These are phyloP conservation scores for Hydractinia symbiolongicarpus DNA, from an alignment of 30 jellyfish, hydroid and myxozoan genomes.

Conservation along the genomic window DNA sequence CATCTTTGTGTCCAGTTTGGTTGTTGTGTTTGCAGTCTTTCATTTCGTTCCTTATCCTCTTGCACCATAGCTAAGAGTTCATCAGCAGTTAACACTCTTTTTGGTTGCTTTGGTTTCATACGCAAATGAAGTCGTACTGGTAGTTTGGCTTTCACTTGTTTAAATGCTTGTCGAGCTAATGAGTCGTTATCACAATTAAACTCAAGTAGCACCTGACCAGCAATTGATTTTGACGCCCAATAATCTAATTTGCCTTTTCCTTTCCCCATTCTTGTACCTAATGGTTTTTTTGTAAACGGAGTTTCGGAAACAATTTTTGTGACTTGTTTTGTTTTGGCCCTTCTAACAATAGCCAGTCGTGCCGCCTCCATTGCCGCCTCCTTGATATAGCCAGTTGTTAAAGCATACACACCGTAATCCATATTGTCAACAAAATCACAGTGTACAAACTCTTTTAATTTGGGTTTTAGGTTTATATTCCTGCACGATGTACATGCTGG, in stretches of 20 bases:
- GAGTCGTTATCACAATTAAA: constrained; percentile 79
- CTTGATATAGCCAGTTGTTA: constrained; percentile 78
- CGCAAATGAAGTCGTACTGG: constrained; percentile 73
- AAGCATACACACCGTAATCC: constrained; percentile 84
- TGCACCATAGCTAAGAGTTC: background rate
- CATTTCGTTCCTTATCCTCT: constrained; percentile 14
- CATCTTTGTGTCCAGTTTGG: too few relatives aligned
- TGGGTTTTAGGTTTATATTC: constrained; percentile 21
- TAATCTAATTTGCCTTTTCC: constrained; percentile 92
- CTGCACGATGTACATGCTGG: background rate
- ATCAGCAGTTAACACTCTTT: constrained; percentile 13
- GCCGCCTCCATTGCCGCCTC: constrained; percentile 92
- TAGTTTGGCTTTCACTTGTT: constrained; percentile 72
- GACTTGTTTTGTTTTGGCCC: constrained; percentile 65
- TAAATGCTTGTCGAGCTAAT: constrained; percentile 75
- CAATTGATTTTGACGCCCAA: constrained; percentile 70
- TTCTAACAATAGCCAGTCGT: constrained; percentile 70
- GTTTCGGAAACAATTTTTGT: constrained; percentile 56
- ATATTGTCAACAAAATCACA: constrained; percentile 49
- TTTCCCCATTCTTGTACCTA: constrained; percentile 94
- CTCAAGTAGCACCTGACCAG: constrained; percentile 78
- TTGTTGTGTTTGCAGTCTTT: too few relatives aligned
- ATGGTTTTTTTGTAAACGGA: constrained; percentile 80
- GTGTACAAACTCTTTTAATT: constrained; percentile 27
- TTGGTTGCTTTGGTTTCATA: constrained; percentile 60